phyloP scores from a whole-genome alignment of 2,888 invertebrate species.

The Macrophya alboannulata region DNA sequence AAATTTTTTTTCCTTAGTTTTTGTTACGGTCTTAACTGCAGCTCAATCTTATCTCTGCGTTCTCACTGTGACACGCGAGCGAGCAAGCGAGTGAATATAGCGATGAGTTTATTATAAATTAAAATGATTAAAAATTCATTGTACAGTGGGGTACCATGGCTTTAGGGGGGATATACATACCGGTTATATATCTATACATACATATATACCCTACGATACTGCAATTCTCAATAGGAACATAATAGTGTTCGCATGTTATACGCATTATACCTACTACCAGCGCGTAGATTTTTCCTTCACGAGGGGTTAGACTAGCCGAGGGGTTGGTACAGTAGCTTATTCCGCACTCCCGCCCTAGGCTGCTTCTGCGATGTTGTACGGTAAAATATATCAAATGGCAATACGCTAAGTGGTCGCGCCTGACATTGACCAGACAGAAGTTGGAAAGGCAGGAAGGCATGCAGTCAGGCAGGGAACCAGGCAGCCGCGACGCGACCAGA shows the following conservation, averaged over 20 bases:
- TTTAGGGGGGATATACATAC: constrained; percentile 18
- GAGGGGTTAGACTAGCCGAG: constrained; percentile 5
- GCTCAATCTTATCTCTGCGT: constrained; percentile 20
- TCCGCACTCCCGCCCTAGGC: constrained; percentile 53
- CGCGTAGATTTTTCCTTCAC: constrained; percentile 31
- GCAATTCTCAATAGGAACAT: constrained; percentile 44
- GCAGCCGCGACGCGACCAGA: constrained; percentile 65
- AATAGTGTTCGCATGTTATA: constrained; percentile 44
- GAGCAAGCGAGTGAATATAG: not conserved
- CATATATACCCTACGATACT: constrained; percentile 7
- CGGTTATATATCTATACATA: not conserved
- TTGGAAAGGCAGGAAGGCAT: not conserved
- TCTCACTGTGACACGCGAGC: constrained; percentile 33
- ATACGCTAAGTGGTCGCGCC: constrained; percentile 80
- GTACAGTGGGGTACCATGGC: constrained; percentile 9
- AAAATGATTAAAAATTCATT: constrained; percentile 45
- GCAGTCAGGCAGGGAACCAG: constrained; percentile 59
- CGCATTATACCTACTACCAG: not conserved
- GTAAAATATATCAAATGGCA: constrained; percentile 79
- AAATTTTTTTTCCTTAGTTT: not conserved
- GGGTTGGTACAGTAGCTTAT: not conserved
- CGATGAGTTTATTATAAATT: constrained; percentile 53
- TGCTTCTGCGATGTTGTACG: constrained; percentile 71
- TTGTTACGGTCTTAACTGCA: not conserved
- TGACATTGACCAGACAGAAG: constrained; percentile 78